Percentiles rank a stretch among this genome's conserved stretches.
phyloP scores from a whole-genome alignment of 2,113 vertebrate species.

The Laterallus jamaicensis region DNA sequence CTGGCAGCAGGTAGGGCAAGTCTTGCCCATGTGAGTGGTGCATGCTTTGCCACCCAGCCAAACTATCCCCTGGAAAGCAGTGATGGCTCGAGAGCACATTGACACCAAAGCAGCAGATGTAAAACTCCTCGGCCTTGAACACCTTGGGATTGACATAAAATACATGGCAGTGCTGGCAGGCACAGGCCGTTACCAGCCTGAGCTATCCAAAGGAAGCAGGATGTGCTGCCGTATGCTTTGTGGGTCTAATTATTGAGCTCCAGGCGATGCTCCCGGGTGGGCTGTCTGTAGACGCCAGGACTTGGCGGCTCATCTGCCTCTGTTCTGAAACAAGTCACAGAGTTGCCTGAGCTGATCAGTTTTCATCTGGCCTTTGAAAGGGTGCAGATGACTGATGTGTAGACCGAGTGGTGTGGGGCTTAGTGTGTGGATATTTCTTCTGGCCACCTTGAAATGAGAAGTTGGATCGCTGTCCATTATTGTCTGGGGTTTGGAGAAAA shows the following conservation, averaged over 20 bases:
- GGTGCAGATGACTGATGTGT: background rate
- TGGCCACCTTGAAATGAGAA: background rate
- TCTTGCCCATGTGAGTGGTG: background rate
- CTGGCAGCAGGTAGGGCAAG: background rate
- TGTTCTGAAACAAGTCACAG: background rate
- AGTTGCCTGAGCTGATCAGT: background rate
- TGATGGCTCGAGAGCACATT: background rate
- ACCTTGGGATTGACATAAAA: too few relatives aligned
- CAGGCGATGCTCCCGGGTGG: background rate
- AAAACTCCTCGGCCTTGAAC: background rate
- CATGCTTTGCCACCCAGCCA: background rate
- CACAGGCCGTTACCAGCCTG: too few relatives aligned
- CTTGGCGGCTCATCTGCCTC: background rate
- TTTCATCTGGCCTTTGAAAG: background rate
- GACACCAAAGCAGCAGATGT: background rate
- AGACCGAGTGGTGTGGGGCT: accelerated
- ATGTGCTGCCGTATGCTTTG: background rate
- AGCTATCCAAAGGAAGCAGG: too few relatives aligned
- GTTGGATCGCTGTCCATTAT: background rate
- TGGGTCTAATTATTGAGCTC: background rate
- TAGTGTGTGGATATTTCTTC: background rate
- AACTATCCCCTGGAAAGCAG: background rate
- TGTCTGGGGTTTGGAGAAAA: background rate
- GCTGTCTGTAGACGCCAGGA: accelerated
- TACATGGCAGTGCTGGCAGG: too few relatives aligned